Evolutionary conservation across 1,140 invertebrate species (phyloP), one percentile per base, ranked within the genome.

Genomic region (Tetragonula clypearis): DNA sequence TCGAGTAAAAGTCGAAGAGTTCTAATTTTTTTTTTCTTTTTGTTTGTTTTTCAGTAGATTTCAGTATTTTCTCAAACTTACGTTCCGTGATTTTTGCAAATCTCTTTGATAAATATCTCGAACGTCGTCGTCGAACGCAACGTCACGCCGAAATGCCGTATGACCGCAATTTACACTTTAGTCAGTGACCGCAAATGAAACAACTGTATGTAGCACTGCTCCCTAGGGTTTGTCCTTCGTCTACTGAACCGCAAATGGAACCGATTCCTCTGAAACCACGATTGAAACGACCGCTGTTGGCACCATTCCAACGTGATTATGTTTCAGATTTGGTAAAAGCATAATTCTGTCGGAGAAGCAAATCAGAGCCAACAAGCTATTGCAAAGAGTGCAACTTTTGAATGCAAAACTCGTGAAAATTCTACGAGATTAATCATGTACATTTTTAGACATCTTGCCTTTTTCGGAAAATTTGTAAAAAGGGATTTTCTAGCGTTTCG

Each of bases 261-360:
- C 77, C 82, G 78, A 84, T 84, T 79, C 68, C 82, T 84, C 58
- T 5, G 23, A 79, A 84, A 84, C 68, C 77, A 60, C 77, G 68
- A 84, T 79, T 84, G 82, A 84, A 84, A 41, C 77, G 77, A 72
- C 56, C 58, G 58, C 49, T 62, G 49, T 73, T 84, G 68, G 76
- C 82, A 23, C 12, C 21, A n/a, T 23, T 79, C 65, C 76, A 84
- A 79, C 49, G 77, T 79, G 68, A 84, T 84, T 84, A 79, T 78
- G 56, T 15, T 56, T 62, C 15, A 55, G 66, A 79, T 62, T 84
- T 79, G 68, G 76, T 68, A 17, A 72, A 69, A 62, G 58, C 66
- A 79, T 79, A 79, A 84, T 72, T 79, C 60, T 5, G n/a, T 72
- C 56, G 5, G 21, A 5, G 8, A 41, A 19, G 21, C n/a, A 55